These are phyloP conservation scores for Drosophila navojoa DNA, from an alignment of 1,140 invertebrate species.

Conservation along the genomic window DNA sequence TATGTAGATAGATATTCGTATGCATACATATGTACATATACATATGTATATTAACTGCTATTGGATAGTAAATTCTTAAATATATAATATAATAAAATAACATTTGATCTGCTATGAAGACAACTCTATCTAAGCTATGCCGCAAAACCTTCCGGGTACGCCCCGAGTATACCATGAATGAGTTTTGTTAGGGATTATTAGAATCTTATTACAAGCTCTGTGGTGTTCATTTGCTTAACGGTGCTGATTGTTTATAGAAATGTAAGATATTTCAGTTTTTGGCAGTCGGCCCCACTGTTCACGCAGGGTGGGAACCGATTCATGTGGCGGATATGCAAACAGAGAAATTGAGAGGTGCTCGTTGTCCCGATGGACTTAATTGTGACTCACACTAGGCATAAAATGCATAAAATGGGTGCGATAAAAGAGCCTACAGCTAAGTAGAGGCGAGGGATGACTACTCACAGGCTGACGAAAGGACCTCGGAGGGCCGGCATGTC, in stretches of 20 bases:
- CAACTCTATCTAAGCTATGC: too few species aligned
- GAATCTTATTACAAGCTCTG: too few species aligned
- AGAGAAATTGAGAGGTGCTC: constrained; percentile 34
- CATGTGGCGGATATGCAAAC: constrained; percentile 43
- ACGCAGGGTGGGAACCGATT: constrained; percentile 38
- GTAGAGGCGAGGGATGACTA: constrained; percentile 34
- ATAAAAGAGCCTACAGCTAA: constrained; percentile 2
- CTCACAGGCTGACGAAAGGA: constrained; percentile 84
- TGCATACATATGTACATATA: too few species aligned
- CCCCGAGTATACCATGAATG: too few species aligned
- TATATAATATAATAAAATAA: too few species aligned
- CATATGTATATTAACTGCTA: too few species aligned
- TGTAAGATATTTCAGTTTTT: neutral
- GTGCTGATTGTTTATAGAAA: neutral
- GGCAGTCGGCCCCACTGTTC: constrained; percentile 23
- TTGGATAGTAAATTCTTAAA: too few species aligned
- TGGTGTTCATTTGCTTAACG: too few species aligned
- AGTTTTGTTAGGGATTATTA: too few species aligned
- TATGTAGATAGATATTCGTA: too few species aligned
- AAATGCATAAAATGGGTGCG: constrained; percentile 16
- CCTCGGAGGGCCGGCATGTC: constrained; percentile 84
- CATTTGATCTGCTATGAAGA: too few species aligned
- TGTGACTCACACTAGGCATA: constrained; percentile 17
- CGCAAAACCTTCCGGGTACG: too few species aligned
- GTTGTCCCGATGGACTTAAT: constrained; percentile 39